Evolutionary conservation across 2,797 vertebrate genomes (phyloP).

Genomic region (Sebastes hubbsi): DNA sequence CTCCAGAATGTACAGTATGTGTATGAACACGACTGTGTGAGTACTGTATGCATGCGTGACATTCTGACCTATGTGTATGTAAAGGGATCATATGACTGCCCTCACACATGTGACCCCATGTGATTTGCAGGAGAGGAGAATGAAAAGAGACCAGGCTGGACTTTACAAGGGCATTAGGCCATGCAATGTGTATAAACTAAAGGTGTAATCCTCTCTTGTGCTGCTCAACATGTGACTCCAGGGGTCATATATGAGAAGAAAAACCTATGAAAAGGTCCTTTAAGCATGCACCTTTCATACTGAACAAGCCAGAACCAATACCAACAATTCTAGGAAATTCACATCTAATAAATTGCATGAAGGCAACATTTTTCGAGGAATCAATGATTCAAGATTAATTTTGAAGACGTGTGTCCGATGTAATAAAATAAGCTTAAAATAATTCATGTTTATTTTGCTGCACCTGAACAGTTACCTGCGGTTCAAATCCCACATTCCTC

Average conservation of each 20-base stretch:
- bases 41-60: constrained; percentile 18
- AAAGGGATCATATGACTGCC: constrained; percentile 68
- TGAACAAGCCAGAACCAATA: too few species aligned
- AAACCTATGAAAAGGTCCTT: background rate
- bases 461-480: background rate
- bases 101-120: constrained; percentile 68
- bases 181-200: constrained; percentile 30
- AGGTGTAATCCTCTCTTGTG: constrained; percentile 23
- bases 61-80: constrained; percentile 15
- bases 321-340: background rate
- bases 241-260: background rate
- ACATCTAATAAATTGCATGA: background rate
- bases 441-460: background rate
- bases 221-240: background rate
- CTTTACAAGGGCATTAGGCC: constrained; percentile 11
- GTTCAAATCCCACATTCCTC: background rate
- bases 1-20: background rate
- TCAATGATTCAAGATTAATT: background rate
- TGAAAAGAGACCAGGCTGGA: constrained; percentile 25
- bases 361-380: background rate
- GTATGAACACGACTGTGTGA: constrained; percentile 1
- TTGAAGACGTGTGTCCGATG: background rate
- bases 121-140: constrained; percentile 42
- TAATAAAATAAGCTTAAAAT: background rate
- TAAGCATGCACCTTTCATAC: background rate